phyloP scores from a whole-genome alignment of 2,113 vertebrate genomes.

The Rhipidura dahli region DNA sequence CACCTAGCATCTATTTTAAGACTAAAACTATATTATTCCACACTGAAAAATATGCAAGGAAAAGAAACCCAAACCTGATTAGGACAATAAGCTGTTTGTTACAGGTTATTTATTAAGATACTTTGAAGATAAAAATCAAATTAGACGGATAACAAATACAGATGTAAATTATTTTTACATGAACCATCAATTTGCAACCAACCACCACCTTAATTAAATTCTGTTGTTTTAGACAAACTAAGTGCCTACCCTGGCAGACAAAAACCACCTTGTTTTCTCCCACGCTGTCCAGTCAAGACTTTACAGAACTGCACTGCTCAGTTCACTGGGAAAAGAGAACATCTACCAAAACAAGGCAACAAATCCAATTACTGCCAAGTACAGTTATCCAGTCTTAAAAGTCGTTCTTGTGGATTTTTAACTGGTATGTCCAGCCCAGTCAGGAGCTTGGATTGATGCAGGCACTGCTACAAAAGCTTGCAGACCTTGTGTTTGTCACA shows the following conservation, averaged over 20 bases:
- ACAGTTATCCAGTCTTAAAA: not conserved
- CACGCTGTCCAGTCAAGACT: not conserved
- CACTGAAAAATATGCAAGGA: not conserved
- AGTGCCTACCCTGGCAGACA: not conserved
- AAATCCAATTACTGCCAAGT: not conserved
- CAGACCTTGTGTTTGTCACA: not conserved
- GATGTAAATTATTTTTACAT: not conserved
- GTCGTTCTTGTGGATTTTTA: not conserved
- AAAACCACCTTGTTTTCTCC: not conserved
- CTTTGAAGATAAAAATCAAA: not conserved
- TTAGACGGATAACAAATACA: not conserved
- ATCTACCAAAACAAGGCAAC: not conserved
- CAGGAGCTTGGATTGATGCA: not conserved
- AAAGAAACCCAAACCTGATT: not conserved
- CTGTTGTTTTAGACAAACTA: not conserved
- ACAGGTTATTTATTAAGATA: not conserved
- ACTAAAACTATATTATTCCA: not conserved
- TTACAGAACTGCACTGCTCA: not conserved
- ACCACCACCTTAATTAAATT: not conserved
- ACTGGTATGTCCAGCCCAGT: not conserved
- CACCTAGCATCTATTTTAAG: not conserved
- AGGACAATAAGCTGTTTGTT: not conserved
- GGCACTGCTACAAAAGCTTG: not conserved
- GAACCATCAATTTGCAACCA: not conserved
- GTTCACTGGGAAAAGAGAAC: not conserved